Evolutionary conservation across 2,113 vertebrate genomes (phyloP).

Genomic region (Ptilonorhynchus violaceus): DNA sequence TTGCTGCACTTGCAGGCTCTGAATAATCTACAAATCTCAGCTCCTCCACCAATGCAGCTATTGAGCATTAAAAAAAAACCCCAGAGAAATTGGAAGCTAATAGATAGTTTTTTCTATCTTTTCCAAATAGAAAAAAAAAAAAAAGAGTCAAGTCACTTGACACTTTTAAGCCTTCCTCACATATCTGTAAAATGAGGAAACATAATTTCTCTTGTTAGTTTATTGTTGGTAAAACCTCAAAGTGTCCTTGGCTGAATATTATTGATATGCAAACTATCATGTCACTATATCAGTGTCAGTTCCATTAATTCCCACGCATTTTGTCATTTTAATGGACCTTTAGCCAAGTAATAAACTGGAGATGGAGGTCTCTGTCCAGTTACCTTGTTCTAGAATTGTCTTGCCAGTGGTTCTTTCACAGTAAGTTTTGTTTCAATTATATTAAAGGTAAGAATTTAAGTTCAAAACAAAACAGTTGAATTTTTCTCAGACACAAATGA

Average conservation of each 20-base stretch:
- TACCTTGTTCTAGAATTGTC: background rate
- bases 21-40: background rate
- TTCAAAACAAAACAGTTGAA: background rate
- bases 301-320: background rate
- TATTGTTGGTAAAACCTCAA: background rate
- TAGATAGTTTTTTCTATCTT: background rate
- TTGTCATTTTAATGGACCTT: background rate
- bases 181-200: background rate
- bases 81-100: background rate
- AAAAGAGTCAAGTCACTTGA: background rate
- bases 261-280: background rate
- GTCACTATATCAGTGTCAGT: background rate
- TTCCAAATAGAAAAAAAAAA: background rate
- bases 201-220: background rate
- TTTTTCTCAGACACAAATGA: background rate
- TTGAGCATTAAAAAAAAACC: rapidly evolving
- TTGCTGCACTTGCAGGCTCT: background rate
- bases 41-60: background rate
- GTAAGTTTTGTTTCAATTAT: background rate
- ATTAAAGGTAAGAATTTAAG: background rate
- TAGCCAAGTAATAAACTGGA: background rate
- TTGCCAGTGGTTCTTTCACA: background rate
- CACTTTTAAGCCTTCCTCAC: background rate
- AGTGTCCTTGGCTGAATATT: background rate
- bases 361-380: background rate